Conservation (phyloP, 1,140 invertebrate genomes). For the Tachypleus tridentatus region DNA sequence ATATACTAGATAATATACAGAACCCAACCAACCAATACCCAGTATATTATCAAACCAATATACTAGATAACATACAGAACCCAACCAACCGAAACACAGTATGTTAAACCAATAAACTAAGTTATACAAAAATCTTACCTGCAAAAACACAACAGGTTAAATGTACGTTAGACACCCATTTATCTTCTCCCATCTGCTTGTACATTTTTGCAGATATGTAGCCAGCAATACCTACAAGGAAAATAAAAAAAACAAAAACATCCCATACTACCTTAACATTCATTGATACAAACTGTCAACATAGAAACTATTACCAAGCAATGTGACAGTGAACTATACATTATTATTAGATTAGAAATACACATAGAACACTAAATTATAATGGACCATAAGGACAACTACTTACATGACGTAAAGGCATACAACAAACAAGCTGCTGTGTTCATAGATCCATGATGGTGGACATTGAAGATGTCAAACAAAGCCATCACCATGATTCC, state of each 20-base stretch:
- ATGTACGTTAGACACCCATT: conserved; percentile 43
- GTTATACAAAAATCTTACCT: conserved; percentile 26
- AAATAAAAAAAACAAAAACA: background rate
- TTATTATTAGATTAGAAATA: too few relatives aligned
- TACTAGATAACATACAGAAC: too few relatives aligned
- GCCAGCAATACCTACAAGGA: conserved; percentile 36
- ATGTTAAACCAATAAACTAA: too few relatives aligned
- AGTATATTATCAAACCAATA: too few relatives aligned
- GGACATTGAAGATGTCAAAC: conserved; percentile 41
- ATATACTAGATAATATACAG: too few relatives aligned
- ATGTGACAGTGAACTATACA: too few relatives aligned
- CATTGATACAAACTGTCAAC: too few relatives aligned
- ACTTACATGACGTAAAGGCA: conserved; percentile 39
- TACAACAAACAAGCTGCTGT: conserved; percentile 40
- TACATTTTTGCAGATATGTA: conserved; percentile 39
- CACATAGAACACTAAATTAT: background rate
- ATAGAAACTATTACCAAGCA: too few relatives aligned
- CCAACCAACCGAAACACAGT: too few relatives aligned
- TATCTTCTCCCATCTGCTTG: conserved; percentile 39
- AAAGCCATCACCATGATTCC: conserved; percentile 41
- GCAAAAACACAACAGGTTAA: conserved; percentile 41
- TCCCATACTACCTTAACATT: too few relatives aligned
- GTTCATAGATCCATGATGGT: conserved; percentile 41
- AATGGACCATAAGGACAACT: background rate
- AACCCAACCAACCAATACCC: too few relatives aligned